Conservation (phyloP, 1,140 invertebrate genomes). For the Drosophila lacteicornis region DNA sequence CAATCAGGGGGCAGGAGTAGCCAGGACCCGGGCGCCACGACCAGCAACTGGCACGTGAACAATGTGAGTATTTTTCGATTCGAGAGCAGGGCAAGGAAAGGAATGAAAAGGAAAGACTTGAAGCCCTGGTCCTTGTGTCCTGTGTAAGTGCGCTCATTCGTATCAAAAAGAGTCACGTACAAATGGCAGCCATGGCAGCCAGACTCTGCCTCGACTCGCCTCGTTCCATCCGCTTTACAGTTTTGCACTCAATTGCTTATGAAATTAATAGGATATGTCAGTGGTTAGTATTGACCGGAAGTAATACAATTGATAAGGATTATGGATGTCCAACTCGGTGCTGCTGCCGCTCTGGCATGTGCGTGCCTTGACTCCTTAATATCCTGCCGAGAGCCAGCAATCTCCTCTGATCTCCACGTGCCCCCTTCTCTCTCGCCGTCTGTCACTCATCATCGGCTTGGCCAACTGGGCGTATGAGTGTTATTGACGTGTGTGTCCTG, state of each 20-base stretch:
- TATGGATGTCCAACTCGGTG: constrained; percentile 65
- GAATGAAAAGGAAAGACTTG: constrained; percentile 27
- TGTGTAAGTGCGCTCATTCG: constrained; percentile 74
- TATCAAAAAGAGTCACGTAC: constrained; percentile 80
- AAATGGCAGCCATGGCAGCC: constrained; percentile 40
- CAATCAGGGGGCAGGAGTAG: constrained; percentile 32
- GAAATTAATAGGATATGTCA: constrained; percentile 84
- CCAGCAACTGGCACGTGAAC: constrained; percentile 65
- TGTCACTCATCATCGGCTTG: constrained; percentile 61
- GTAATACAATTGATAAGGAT: constrained; percentile 84
- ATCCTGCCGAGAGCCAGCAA: constrained; percentile 19
- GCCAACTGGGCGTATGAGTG: constrained; percentile 79
- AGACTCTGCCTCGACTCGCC: constrained; percentile 19
- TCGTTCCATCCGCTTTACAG: constrained; percentile 68
- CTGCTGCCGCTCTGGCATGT: constrained; percentile 26
- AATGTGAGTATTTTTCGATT: constrained; percentile 78
- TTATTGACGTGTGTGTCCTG: constrained; percentile 67
- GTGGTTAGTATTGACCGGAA: constrained; percentile 84
- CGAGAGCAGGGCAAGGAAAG: constrained; percentile 27
- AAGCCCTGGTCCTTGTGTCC: constrained; percentile 71
- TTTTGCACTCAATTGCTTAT: constrained; percentile 84
- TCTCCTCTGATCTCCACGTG: neutral
- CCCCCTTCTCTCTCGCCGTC: neutral
- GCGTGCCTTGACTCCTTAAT: constrained; percentile 38
- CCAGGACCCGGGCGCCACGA: neutral